These are phyloP conservation scores for Atrichornis clamosus DNA, from an alignment of 2,113 vertebrate species.

Conservation along the genomic window DNA sequence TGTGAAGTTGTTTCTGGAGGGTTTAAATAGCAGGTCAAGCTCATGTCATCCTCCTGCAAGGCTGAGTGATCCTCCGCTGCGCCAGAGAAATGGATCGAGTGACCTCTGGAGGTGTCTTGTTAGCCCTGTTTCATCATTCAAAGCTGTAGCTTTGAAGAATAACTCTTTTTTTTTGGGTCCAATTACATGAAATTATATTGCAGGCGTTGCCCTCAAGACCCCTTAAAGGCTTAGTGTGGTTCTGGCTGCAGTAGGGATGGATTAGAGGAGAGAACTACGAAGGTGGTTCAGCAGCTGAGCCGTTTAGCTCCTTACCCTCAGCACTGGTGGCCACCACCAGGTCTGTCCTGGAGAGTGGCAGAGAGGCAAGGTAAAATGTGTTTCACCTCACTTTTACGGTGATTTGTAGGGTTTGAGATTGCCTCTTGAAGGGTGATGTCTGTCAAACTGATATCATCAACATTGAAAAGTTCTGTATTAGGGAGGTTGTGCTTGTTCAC, in stretches of 20 bases:
- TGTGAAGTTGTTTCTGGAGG: background rate
- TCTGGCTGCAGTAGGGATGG: background rate
- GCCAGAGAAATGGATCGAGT: background rate
- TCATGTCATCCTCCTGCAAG: background rate
- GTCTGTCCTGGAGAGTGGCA: background rate
- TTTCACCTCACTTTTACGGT: background rate
- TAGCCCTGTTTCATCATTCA: background rate
- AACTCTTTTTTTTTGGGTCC: too few relatives aligned
- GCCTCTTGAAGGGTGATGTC: background rate
- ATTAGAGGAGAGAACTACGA: accelerated
- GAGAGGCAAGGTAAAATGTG: background rate
- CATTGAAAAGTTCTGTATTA: accelerated
- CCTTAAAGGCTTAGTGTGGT: background rate
- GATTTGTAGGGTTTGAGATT: background rate
- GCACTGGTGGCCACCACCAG: background rate
- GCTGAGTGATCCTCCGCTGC: background rate
- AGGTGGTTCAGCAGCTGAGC: background rate
- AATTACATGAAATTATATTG: background rate
- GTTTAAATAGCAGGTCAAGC: background rate
- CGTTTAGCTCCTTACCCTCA: background rate
- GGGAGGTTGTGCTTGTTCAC: background rate
- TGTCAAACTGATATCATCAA: background rate
- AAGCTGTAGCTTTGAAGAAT: background rate
- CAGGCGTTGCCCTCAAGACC: background rate
- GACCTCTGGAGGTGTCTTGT: background rate